Conservation (phyloP, 2,113 vertebrate genomes). For the Typhlomys cinereus region DNA sequence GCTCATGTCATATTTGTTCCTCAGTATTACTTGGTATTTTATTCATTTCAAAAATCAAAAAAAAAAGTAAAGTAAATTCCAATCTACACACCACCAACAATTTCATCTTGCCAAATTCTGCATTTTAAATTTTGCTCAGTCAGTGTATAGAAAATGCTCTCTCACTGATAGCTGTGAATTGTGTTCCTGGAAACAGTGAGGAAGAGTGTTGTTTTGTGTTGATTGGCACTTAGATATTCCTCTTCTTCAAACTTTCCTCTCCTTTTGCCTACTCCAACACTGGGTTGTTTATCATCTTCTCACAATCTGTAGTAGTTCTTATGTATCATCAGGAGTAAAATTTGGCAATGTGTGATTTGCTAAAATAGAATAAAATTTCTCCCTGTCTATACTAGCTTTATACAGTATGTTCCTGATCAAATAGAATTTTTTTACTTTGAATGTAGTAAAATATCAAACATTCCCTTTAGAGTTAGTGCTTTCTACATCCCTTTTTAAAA, state of each 20-base stretch:
- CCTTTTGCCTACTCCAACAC: background rate
- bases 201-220: background rate
- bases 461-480: constrained; percentile 16
- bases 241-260: background rate
- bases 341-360: background rate
- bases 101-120: background rate
- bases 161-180: background rate
- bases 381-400: background rate
- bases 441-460: constrained; percentile 26
- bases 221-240: background rate
- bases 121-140: constrained; percentile 17
- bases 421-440: constrained; percentile 45
- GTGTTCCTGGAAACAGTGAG: background rate
- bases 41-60: background rate
- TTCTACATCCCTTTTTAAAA: constrained; percentile 31
- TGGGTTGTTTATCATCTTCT: background rate
- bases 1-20: background rate
- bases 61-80: background rate
- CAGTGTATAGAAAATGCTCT: background rate
- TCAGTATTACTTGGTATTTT: background rate
- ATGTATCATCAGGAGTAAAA: background rate
- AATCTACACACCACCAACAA: background rate
- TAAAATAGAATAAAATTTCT: no score
- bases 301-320: background rate
- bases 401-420: constrained; percentile 15